phyloP scores from a whole-genome alignment of 1,140 invertebrate genomes.

The Monomorium pharaonis region DNA sequence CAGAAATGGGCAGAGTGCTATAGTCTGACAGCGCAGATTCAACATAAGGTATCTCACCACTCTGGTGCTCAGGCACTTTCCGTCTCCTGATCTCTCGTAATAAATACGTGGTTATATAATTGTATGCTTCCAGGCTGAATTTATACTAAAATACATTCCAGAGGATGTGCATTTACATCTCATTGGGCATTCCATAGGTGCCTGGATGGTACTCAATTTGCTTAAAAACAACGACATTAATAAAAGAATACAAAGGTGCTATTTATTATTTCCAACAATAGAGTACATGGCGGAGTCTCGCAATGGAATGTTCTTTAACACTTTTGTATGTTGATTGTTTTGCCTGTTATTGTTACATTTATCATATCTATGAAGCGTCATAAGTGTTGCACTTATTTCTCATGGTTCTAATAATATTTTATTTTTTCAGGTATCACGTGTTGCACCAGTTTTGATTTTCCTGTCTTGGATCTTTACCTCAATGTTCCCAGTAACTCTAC shows the following conservation, averaged over 20 bases:
- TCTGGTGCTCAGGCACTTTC: not conserved
- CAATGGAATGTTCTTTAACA: constrained; percentile 88
- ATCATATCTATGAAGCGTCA: not conserved
- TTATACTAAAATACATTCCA: constrained; percentile 91
- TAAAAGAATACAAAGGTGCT: constrained; percentile 86
- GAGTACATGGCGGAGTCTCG: constrained; percentile 91
- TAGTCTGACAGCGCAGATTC: constrained; percentile 90
- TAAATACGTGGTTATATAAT: not conserved
- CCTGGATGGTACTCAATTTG: constrained; percentile 92
- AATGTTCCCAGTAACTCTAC: constrained; percentile 86
- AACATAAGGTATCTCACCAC: constrained; percentile 90
- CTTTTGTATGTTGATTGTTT: constrained; percentile 82
- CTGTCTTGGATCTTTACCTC: constrained; percentile 88
- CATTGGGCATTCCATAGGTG: constrained; percentile 94
- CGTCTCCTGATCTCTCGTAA: constrained; percentile 17
- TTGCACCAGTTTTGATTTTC: constrained; percentile 86
- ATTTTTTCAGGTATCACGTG: constrained; percentile 78
- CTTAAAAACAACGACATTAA: constrained; percentile 86
- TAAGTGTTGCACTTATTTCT: not conserved
- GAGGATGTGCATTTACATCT: constrained; percentile 89
- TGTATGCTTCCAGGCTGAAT: constrained; percentile 85
- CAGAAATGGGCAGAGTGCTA: constrained; percentile 87
- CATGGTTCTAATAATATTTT: not conserved
- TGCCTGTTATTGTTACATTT: constrained; percentile 6
- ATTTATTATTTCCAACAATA: constrained; percentile 93